Base-by-base conservation (phyloP, 37 sponge, comb jelly and placozoan species). In the Hexactinellida sp. region DNA sequence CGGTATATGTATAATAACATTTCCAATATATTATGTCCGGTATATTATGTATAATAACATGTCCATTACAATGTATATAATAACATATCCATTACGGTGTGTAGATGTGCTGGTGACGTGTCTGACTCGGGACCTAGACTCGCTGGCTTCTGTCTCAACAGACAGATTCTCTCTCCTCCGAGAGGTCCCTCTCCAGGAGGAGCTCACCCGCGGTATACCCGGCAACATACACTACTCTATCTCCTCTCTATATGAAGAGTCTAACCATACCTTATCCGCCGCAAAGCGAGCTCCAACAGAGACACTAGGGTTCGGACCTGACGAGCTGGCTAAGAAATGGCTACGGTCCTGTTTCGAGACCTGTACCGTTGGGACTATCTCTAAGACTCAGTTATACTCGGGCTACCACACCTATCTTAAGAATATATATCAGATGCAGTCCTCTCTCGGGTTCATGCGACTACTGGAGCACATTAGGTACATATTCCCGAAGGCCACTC, bases 261-360 rank as follows among this genome's bases (percentile, higher is more conserved):
- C 76, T n/a, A 63, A 63, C 34, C 1, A 3, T 25, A 10, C 3
- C 3, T 32, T 23, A 23, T 10, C 76, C 5, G 76, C 76, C 34
- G 25, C 76, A 25, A 7, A 10, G 21, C 25, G 5, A 3, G 13
- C 3, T 63, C 3, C 5, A 7, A 23, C 13, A 3, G 76, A 63
- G 34, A 3, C 28, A 63, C 76, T 21, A 63, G 76, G 76, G 34
- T 63, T 63, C 13, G 76, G 76, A 25, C 76, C 76, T 10, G 76
- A 63, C 34, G 76, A 63, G 76, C 21, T 63, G 34, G 76, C 76
- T n/a, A 63, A 63, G 76, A 63, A 63, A 63, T 63, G 76, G 76
- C 76, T 63, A 23, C 25, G 21, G 5, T 10, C 76, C 5, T 63
- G 76, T 63, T 63, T 63, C 34, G 76, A 63, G 76, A 63, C 5